Percentiles rank a stretch among this genome's conserved stretches.
Conservation (phyloP, 2,888 invertebrate species). For the Parnassius orleans region DNA sequence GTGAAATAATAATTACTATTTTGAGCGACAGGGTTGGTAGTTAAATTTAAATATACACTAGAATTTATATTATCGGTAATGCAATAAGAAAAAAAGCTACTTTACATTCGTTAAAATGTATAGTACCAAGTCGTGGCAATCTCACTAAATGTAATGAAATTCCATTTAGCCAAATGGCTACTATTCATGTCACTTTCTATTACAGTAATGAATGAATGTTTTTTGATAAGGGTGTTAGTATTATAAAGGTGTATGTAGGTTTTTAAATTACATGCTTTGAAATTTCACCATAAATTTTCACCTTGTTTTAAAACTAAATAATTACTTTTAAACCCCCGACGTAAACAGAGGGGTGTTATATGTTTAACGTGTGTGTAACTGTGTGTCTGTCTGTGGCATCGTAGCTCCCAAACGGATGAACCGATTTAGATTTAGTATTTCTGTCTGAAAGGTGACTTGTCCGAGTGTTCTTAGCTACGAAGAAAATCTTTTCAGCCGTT, state of each 20-base stretch:
- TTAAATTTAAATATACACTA: constrained; percentile 4
- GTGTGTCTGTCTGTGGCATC: too few relatives aligned
- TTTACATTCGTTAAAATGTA: neutral
- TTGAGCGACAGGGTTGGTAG: constrained; percentile 8
- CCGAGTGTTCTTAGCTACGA: too few relatives aligned
- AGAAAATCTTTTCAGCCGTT: too few relatives aligned
- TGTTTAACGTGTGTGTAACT: too few relatives aligned
- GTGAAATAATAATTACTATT: constrained; percentile 21
- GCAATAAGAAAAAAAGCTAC: neutral
- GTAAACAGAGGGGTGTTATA: too few relatives aligned
- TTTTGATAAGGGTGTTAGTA: constrained; percentile 1
- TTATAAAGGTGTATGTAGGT: neutral
- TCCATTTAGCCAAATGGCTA: neutral
- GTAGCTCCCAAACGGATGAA: too few relatives aligned
- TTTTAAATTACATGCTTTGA: neutral
- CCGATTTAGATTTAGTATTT: too few relatives aligned
- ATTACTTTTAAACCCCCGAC: too few relatives aligned
- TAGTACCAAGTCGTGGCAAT: neutral
- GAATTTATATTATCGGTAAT: neutral
- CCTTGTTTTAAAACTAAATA: too few relatives aligned
- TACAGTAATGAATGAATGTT: constrained; percentile 12
- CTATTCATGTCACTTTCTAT: neutral
- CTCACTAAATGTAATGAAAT: constrained; percentile 1
- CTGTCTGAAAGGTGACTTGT: too few relatives aligned
- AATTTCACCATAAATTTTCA: too few relatives aligned